Evolutionary conservation across 1,140 invertebrate species (phyloP), one percentile per base, ranked within the genome.

Genomic region (Pogonomyrmex californicus): DNA sequence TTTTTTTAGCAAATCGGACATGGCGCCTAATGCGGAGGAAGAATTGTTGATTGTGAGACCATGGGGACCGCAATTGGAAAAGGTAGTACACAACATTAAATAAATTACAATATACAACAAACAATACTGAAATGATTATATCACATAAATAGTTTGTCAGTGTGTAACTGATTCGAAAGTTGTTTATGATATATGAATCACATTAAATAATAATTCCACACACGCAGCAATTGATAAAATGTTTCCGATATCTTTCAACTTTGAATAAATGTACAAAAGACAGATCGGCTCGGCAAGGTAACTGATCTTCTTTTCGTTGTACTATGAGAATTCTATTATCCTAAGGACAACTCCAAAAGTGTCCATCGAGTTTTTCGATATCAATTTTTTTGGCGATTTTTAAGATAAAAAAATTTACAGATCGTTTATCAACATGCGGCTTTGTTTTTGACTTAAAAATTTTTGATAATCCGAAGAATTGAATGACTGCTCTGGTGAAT

Each of bases 21-120:
- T 95, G 95, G 94, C 95, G 82, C 95, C 95, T 14, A 95, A 95
- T 85, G 95, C 94, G 63, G 95, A 95, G 91, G 94, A 95, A 86
- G 95, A 95, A 81, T 91, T 95, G 86, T 90, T 95, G 68, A 93
- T 94, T 6, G 93, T 95, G 54, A 94, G 95, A 78, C 93, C 95
- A n/a, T 93, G 94, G 88, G 94, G 92, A 44, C 91, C 93, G 17
- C 94, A 95, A 86, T 90, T 93, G 81, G 93, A 94, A 93, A 95
- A 95, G 91, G 95, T 95, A 83, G 81, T 91, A 86, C 56, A 47
- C 65, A 23, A 65, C 58, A 36, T 65, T 47, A 51, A 60, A 44
- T 63, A 47, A 77, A 44, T 44, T 51, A 54, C 12, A 1, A 1
- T 30, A n/a, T 36, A 51, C 10, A 49, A 81, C 65, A 2, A 58